Percentiles rank a stretch among this genome's conserved stretches.
Evolutionary conservation across 2,797 vertebrate species (phyloP).

Genomic region (Arctocebus calabarensis): DNA sequence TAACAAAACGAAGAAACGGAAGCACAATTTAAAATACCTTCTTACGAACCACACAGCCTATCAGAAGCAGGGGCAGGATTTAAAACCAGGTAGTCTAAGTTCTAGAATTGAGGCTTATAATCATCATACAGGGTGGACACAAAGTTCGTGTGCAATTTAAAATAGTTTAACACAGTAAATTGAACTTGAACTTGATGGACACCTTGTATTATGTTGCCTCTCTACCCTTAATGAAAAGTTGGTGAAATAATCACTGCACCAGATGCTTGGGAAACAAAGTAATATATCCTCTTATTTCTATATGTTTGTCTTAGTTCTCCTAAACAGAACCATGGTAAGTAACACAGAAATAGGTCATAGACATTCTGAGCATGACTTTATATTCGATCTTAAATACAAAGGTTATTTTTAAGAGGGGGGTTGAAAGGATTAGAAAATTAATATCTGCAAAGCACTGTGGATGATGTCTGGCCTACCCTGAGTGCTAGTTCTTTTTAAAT

Average conservation of each 20-base stretch:
- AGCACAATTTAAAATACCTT: background rate
- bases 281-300: background rate
- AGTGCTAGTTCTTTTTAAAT: background rate
- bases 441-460: background rate
- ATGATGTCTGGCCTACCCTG: background rate
- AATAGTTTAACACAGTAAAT: too few relatives aligned
- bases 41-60: background rate
- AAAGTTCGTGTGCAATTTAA: too few relatives aligned
- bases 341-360: background rate
- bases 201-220: background rate
- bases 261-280: constrained; percentile 3
- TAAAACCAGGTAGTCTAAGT: background rate
- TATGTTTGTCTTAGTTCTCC: background rate
- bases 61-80: background rate
- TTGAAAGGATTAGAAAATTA: background rate
- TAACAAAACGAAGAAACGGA: constrained; percentile 20
- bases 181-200: too few relatives aligned
- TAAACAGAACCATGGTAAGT: background rate
- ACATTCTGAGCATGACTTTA: background rate
- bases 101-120: background rate
- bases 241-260: background rate
- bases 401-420: background rate
- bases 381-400: background rate
- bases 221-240: background rate
- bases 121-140: background rate